phyloP scores from a whole-genome alignment of 1,140 invertebrate genomes.

The Dendroctonus ponderosae region DNA sequence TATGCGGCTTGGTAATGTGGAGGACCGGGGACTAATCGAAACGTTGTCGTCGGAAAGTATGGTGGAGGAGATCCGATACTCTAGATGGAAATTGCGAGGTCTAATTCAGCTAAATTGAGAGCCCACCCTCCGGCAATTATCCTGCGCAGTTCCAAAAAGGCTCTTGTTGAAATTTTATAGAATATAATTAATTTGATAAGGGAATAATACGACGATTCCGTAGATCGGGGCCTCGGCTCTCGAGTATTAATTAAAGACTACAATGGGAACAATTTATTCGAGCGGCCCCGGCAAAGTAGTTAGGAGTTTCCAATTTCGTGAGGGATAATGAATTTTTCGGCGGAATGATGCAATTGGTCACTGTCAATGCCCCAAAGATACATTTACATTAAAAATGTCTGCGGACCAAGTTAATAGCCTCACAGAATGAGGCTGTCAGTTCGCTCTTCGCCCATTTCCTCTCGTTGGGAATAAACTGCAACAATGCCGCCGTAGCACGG shows the following conservation, averaged over 20 bases:
- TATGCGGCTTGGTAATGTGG: too few species aligned
- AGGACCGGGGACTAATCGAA: too few species aligned
- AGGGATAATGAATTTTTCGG: slow-evolving; percentile 50
- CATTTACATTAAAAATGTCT: slow-evolving; percentile 51
- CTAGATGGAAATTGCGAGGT: slow-evolving; percentile 5
- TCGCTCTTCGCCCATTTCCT: slow-evolving; percentile 30
- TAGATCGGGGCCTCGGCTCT: slow-evolving; percentile 38
- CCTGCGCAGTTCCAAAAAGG: slow-evolving; percentile 26
- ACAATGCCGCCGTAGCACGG: slow-evolving; percentile 28
- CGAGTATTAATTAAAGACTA: slow-evolving; percentile 47
- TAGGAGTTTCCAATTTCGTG: slow-evolving; percentile 47
- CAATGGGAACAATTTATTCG: slow-evolving; percentile 47
- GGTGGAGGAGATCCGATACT: not conserved
- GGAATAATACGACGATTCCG: slow-evolving; percentile 39
- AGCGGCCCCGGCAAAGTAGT: slow-evolving; percentile 39
- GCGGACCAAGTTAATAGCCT: slow-evolving; percentile 49
- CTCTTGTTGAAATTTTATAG: slow-evolving; percentile 32
- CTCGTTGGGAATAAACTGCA: slow-evolving; percentile 31
- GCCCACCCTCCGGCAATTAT: slow-evolving; percentile 15
- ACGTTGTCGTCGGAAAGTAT: too few species aligned
- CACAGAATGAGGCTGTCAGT: slow-evolving; percentile 38
- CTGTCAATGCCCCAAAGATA: slow-evolving; percentile 51
- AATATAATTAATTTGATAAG: slow-evolving; percentile 41
- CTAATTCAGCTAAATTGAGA: not conserved
- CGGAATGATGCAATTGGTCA: slow-evolving; percentile 50